phyloP scores from a whole-genome alignment of 2,797 vertebrate genomes.

The Oryzias dopingdopingensis region DNA sequence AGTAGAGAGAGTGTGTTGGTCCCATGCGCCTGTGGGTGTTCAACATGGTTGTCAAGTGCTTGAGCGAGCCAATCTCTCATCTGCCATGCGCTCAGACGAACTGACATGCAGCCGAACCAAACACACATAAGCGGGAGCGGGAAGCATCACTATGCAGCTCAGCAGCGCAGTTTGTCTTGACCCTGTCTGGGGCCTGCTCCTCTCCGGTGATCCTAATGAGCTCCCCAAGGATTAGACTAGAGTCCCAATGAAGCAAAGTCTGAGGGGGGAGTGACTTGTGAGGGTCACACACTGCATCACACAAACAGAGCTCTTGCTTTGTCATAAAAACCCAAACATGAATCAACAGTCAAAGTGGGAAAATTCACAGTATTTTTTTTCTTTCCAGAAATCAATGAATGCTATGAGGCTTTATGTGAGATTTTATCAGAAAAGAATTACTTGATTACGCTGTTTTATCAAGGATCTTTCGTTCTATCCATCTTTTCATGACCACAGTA shows the following conservation, averaged over 20 bases:
- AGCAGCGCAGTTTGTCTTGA: constrained; percentile 66
- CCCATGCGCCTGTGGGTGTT: constrained; percentile 21
- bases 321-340: constrained; percentile 18
- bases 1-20: neutral
- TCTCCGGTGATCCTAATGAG: constrained; percentile 77
- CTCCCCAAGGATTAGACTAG: constrained; percentile 64
- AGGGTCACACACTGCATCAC: constrained; percentile 6
- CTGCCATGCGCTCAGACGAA: constrained; percentile 49
- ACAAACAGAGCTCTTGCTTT: constrained; percentile 27
- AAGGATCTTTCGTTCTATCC: too few species aligned
- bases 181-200: constrained; percentile 70
- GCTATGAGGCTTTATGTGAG: too few species aligned
- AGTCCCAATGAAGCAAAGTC: constrained; percentile 58
- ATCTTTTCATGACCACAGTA: too few species aligned
- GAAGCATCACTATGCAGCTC: constrained; percentile 77
- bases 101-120: constrained; percentile 56
- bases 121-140: constrained; percentile 60
- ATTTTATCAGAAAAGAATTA: too few species aligned
- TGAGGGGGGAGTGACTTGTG: neutral
- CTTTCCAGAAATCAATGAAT: too few species aligned
- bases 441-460: too few species aligned
- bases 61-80: constrained; percentile 64
- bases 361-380: neutral
- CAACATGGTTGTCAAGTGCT: constrained; percentile 64
- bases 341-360: constrained; percentile 11